A percentile compares a stretch with the other conserved stretches of the same genome.
These are phyloP conservation scores for Dorcus hopei DNA, from an alignment of 2,888 invertebrate genomes.

Conservation along the genomic window DNA sequence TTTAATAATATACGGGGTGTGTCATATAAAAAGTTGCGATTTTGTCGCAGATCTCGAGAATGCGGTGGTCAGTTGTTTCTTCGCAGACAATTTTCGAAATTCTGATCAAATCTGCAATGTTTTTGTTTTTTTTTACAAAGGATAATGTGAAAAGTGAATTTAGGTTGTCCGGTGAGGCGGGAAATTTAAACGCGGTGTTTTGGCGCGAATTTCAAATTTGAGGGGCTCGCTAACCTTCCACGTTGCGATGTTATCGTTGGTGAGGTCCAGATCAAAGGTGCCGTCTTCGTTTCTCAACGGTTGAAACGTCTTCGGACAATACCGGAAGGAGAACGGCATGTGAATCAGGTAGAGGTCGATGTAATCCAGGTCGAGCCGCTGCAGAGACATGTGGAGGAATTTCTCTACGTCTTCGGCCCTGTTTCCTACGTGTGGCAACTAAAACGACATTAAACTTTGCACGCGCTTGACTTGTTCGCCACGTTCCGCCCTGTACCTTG, in stretches of 20 bases:
- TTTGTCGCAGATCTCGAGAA: too few species aligned
- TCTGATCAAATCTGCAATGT: too few species aligned
- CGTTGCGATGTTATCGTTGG: constrained; percentile 63
- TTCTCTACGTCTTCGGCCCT: constrained; percentile 63
- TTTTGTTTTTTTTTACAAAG: too few species aligned
- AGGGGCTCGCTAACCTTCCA: constrained; percentile 61
- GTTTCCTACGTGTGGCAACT: constrained; percentile 71
- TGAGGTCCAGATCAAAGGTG: constrained; percentile 57
- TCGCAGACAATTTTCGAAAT: too few species aligned
- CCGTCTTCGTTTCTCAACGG: constrained; percentile 60
- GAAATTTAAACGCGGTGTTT: neutral
- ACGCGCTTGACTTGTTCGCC: too few species aligned
- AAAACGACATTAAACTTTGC: constrained; percentile 27
- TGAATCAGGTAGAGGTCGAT: constrained; percentile 78
- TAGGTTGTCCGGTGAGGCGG: too few species aligned
- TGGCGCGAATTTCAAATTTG: constrained; percentile 1
- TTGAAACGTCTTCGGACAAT: constrained; percentile 55
- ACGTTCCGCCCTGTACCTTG: constrained; percentile 56
- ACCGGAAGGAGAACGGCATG: constrained; percentile 66
- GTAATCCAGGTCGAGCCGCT: constrained; percentile 63
- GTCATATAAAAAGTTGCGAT: too few species aligned
- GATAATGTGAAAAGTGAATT: too few species aligned
- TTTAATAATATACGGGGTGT: too few species aligned
- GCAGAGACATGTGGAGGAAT: constrained; percentile 63
- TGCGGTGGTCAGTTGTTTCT: too few species aligned